Evolutionary conservation across 2,113 vertebrate species (phyloP).

Genomic region (Corvus hawaiiensis): DNA sequence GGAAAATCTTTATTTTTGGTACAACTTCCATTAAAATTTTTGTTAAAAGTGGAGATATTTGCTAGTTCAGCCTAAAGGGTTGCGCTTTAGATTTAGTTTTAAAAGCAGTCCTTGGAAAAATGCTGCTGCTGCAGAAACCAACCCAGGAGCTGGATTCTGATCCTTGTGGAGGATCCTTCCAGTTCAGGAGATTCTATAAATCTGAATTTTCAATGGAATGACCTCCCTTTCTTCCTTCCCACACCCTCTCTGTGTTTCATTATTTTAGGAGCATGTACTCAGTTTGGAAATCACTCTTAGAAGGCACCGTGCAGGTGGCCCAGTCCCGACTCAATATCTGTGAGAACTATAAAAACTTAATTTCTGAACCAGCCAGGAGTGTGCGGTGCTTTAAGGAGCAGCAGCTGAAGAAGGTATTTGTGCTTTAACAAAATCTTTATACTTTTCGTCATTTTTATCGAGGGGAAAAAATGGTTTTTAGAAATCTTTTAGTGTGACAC

Average conservation of each 20-base stretch:
- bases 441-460: neutral
- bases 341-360: conserved; percentile 93
- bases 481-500: neutral
- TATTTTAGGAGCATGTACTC: conserved; percentile 89
- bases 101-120: neutral
- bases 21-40: neutral
- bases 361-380: conserved; percentile 92
- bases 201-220: accelerated
- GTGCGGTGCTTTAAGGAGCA: conserved; percentile 95
- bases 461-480: no score
- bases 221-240: neutral
- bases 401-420: conserved; percentile 90
- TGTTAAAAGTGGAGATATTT: neutral
- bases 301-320: conserved; percentile 93
- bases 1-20: neutral
- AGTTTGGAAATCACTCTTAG: conserved; percentile 93
- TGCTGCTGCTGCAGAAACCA: neutral
- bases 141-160: neutral
- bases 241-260: neutral
- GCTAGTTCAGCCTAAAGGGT: neutral
- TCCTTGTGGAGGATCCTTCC: neutral
- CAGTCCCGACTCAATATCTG: conserved; percentile 94
- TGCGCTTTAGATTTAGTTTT: neutral
- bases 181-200: neutral
- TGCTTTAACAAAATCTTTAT: neutral